Base-by-base conservation (phyloP, 1,140 invertebrate species). In the Sinella curviseta region DNA sequence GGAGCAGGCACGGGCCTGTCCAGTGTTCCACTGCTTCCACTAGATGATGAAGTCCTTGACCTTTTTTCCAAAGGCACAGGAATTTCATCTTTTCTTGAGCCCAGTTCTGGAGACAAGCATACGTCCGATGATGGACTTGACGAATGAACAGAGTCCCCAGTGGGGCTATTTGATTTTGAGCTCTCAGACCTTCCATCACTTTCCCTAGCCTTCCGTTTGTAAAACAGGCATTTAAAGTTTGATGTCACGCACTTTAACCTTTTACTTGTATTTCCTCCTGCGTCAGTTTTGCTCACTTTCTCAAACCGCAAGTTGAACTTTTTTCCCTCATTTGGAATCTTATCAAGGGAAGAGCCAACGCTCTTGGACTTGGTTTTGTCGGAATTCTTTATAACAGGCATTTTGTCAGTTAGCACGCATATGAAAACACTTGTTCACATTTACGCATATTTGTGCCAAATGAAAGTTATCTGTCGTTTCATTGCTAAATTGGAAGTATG, bases 1-100 rank as follows among this genome's bases (percentile, higher is more conserved):
- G 65, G 65, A 70, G 65, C 65, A 70, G 65, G 65, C 31, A 70
- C 65, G n/a, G 65, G 65, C 31, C 65, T 70, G 65, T 70, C 65
- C 31, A 70, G 31, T 4, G 65, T 70, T 1, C 65, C 65, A 30
- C 31, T 14, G 24, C 55, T 60, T 8, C 39, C 39, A 48, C 17
- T 17, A 4, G 26, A 8, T 33, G 12, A 3, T 24, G 24, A 30
- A 31, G 26, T 70, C n/a, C n/a, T 70, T 70, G 26, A 31, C n/a
- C n/a, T 70, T 33, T 30, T 70, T 33, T 70, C 65, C 12, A 2
- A 17, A 14, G 65, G 3, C 2, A 70, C 65, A 31, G 65, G 65
- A 70, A 70, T 33, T 30, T 30, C n/a, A 60, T 26, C 57, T 14
- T 17, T 4, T 60, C 24, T 60, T 3, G 24, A 26, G 12, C 4